Base-by-base conservation (phyloP, 53 echinoderm and acorn worm genomes). In the Antedon mediterranea region DNA sequence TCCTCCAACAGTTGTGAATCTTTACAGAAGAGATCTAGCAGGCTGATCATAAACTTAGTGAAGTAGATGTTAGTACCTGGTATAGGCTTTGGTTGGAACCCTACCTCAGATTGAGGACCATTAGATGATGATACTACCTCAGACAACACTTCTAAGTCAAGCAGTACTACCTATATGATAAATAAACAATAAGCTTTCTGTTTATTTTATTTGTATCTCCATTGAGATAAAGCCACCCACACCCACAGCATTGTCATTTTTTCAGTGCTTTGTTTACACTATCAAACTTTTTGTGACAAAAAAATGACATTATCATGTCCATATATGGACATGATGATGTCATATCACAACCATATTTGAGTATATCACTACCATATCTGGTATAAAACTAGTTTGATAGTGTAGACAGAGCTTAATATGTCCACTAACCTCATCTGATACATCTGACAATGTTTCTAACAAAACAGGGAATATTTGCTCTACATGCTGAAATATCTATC, bases 81-180 rank as follows among this genome's bases (percentile, higher is more conserved):
- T 30, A 83, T 83, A 28, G 87, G 73, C 31, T 42, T 85, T 29
- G 57, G 34, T 32, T 77, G 79, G 18, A 76, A 32, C 43, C 33
- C 70, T 14, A 80, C 8, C n/a, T 74, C 76, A 28, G 84, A 76
- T 75, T 72, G 76, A 0, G 87, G 97, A 31, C 97, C 92, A 0
- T 91, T 86, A 0, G 92, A 83, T 28, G 92, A 92, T 31, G 92
- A 89, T 41, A 89, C 92, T 31, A 95, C 86, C 83, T 89, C 89
- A 0, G 97, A 85, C 11, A 95, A 77, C 42, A 92, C 89, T 70
- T 91, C 91, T 3, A 95, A 83, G 81, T 95, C 91, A 33, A 87
- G 84, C 23, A 95, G 84, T n/a, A 95, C 92, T 31, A 95, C 97
- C 97, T 95, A n/a, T n/a, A n/a, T n/a, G n/a, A n/a, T n/a, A n/a